Percentiles rank a stretch among this genome's conserved stretches.
Conservation (phyloP, 2,888 invertebrate species). For the Bellardia pandia region DNA sequence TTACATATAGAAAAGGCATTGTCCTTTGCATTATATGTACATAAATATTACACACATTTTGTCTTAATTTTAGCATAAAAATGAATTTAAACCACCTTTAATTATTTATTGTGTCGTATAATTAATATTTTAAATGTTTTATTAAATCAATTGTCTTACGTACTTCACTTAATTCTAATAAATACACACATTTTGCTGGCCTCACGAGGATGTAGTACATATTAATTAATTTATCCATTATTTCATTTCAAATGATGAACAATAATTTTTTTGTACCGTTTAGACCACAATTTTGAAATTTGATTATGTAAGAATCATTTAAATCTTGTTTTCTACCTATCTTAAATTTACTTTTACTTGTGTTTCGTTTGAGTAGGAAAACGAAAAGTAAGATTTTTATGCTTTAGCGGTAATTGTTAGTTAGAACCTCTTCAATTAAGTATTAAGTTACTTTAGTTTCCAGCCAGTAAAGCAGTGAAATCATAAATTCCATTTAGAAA, state of each 20-base stretch:
- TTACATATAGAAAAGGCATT: background rate
- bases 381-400: background rate
- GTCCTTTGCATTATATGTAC: too few relatives aligned
- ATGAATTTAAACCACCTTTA: background rate
- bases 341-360: background rate
- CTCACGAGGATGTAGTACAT: conserved; percentile 21
- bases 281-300: conserved; percentile 23
- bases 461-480: background rate
- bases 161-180: conserved; percentile 14
- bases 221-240: conserved; percentile 32
- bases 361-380: background rate
- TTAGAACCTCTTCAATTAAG: conserved; percentile 77
- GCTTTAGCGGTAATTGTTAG: conserved; percentile 66
- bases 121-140: background rate
- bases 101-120: background rate
- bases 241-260: conserved; percentile 25
- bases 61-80: background rate
- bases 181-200: background rate
- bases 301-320: background rate
- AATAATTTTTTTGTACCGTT: conserved; percentile 1
- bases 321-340: background rate
- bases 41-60: background rate
- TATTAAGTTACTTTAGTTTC: conserved; percentile 73
- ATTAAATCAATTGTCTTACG: background rate
- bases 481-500: too few relatives aligned